These are phyloP conservation scores for Brachionus paranguensis DNA, from an alignment of 1,140 invertebrate species.

Conservation along the genomic window DNA sequence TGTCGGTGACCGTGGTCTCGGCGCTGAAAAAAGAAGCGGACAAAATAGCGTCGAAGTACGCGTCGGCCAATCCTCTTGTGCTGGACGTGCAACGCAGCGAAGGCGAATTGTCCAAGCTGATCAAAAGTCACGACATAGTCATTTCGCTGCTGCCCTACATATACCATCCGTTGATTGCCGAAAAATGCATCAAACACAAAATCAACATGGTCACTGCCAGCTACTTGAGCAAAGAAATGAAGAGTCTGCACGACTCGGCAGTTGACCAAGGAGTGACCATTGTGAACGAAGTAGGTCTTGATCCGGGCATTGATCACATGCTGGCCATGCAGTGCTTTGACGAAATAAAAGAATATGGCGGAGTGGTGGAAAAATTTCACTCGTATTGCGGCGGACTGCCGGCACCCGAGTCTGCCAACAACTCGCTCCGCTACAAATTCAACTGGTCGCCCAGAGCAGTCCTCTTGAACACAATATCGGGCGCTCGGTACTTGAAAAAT, in stretches of 20 bases:
- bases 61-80: constrained; percentile 72
- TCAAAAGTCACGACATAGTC: constrained; percentile 69
- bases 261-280: constrained; percentile 77
- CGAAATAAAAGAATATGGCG: constrained; percentile 69
- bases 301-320: constrained; percentile 95
- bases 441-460: constrained; percentile 84
- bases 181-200: constrained; percentile 74
- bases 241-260: constrained; percentile 72
- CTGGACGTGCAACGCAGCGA: constrained; percentile 69
- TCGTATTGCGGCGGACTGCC: constrained; percentile 94
- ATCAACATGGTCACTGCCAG: constrained; percentile 93
- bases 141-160: constrained; percentile 83
- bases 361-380: constrained; percentile 62
- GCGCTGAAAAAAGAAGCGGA: constrained; percentile 37
- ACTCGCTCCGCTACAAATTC: constrained; percentile 88
- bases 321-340: constrained; percentile 94
- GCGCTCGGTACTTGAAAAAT: constrained; percentile 77
- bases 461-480: constrained; percentile 76
- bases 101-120: constrained; percentile 66
- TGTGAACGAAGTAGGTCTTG: constrained; percentile 89
- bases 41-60: constrained; percentile 58
- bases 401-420: constrained; percentile 86
- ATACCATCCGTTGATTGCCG: constrained; percentile 74
- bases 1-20: constrained; percentile 67
- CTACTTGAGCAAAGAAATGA: constrained; percentile 79